These are phyloP conservation scores for Pomacea maculata DNA, from an alignment of 1,140 invertebrate species.

Conservation along the genomic window DNA sequence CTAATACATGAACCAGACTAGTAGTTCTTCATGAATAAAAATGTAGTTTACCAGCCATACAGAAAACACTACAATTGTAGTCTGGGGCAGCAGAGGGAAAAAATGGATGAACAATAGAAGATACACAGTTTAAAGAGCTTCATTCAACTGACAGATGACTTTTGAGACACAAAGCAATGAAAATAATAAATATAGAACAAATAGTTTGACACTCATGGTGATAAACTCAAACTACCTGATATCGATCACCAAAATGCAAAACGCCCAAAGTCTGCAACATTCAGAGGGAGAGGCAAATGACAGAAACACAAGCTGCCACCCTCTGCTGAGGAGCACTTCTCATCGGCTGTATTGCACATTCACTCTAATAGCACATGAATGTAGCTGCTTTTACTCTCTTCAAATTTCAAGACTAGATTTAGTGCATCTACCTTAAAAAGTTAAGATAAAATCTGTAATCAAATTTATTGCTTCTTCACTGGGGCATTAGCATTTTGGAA, in stretches of 20 bases:
- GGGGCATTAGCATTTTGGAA: background rate
- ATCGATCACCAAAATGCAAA: slow-evolving; percentile 61
- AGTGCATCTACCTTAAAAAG: background rate
- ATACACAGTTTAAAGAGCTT: slow-evolving; percentile 1
- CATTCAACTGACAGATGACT: background rate
- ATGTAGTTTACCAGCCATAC: background rate
- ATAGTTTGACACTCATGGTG: slow-evolving; percentile 3
- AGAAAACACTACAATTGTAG: slow-evolving; percentile 13
- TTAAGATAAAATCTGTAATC: background rate
- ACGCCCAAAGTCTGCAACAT: slow-evolving; percentile 57
- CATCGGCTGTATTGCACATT: no score
- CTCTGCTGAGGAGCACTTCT: no score
- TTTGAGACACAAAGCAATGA: background rate
- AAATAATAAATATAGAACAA: background rate
- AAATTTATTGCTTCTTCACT: background rate
- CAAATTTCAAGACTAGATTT: background rate
- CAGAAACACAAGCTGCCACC: slow-evolving; percentile 6
- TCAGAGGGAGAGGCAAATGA: slow-evolving; percentile 10
- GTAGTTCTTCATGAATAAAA: no score
- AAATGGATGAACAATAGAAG: slow-evolving; percentile 8
- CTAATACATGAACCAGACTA: no score
- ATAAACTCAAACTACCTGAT: slow-evolving; percentile 48
- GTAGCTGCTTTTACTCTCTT: no score
- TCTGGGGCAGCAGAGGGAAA: background rate
- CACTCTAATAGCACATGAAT: no score